Evolutionary conservation across 2,888 invertebrate species (phyloP).

Genomic region (Acleris laterana): DNA sequence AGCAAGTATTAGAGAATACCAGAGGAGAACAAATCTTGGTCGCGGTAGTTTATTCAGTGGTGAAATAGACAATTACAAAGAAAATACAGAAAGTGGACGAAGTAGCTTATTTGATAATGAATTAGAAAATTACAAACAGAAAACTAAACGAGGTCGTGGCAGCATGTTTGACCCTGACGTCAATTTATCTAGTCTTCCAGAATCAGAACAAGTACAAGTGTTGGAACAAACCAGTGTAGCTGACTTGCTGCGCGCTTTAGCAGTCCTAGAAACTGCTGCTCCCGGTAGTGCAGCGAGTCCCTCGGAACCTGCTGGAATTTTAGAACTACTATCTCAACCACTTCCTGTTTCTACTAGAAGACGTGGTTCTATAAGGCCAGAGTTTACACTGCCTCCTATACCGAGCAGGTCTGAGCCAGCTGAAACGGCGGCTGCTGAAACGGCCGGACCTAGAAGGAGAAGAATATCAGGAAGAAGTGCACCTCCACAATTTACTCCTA

Average conservation of each 20-base stretch:
- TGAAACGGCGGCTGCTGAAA: slow-evolving; percentile 54
- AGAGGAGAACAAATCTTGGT: slow-evolving; percentile 62
- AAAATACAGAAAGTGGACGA: slow-evolving; percentile 50
- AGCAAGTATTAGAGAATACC: slow-evolving; percentile 72
- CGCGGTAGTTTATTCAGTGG: slow-evolving; percentile 62
- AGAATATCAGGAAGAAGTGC: slow-evolving; percentile 73
- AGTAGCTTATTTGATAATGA: slow-evolving; percentile 59
- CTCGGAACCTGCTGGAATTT: slow-evolving; percentile 53
- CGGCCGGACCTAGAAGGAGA: slow-evolving; percentile 66
- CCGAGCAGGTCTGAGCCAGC: slow-evolving; percentile 51
- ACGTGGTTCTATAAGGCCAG: slow-evolving; percentile 69
- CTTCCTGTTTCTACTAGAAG: slow-evolving; percentile 53
- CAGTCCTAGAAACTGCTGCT: slow-evolving; percentile 84
- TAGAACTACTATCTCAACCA: slow-evolving; percentile 60
- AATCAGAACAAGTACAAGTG: slow-evolving; percentile 84
- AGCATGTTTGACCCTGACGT: slow-evolving; percentile 78
- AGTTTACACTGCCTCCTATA: slow-evolving; percentile 58
- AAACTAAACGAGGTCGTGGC: slow-evolving; percentile 69
- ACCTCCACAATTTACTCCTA: slow-evolving; percentile 75
- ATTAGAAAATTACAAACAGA: slow-evolving; percentile 70
- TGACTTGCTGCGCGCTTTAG: slow-evolving; percentile 90
- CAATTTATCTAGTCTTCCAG: slow-evolving; percentile 67
- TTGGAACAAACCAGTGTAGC: slow-evolving; percentile 93
- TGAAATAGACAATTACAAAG: slow-evolving; percentile 55
- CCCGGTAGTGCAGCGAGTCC: slow-evolving; percentile 48